Percentiles rank a stretch among this genome's conserved stretches.
Conservation (phyloP, 2,888 invertebrate genomes). For the Galeruca laticollis region DNA sequence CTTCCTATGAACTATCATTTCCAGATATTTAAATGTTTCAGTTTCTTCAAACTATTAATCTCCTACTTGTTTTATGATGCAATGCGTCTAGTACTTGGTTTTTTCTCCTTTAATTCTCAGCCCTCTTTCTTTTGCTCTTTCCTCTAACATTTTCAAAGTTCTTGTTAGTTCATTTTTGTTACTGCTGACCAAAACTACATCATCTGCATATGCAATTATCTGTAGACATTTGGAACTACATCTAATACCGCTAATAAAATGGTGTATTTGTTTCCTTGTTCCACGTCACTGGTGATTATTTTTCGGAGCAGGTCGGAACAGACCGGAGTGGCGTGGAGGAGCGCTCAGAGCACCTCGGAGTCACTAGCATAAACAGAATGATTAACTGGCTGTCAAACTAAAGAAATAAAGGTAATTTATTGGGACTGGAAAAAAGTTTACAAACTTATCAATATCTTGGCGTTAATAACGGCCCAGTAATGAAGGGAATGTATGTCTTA, state of each 20-base stretch:
- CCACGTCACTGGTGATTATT: not conserved
- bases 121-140: too few species aligned
- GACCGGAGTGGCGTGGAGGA: slow-evolving; percentile 2
- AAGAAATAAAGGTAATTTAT: slow-evolving; percentile 67
- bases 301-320: slow-evolving; percentile 16
- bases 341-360: slow-evolving; percentile 54
- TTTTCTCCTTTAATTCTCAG: too few species aligned
- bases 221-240: too few species aligned
- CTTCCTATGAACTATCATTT: too few species aligned
- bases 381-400: slow-evolving; percentile 67
- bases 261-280: not conserved
- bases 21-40: too few species aligned
- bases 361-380: slow-evolving; percentile 66
- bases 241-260: not conserved
- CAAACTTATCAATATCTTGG: slow-evolving; percentile 67
- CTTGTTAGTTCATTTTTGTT: too few species aligned
- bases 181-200: too few species aligned
- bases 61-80: too few species aligned
- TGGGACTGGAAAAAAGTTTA: slow-evolving; percentile 65
- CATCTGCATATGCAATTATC: too few species aligned
- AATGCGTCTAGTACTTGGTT: too few species aligned
- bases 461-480: slow-evolving; percentile 67
- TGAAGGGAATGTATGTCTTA: slow-evolving; percentile 62
- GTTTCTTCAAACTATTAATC: too few species aligned
- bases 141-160: too few species aligned